These are phyloP conservation scores for Lacanobia wlatinum DNA, from an alignment of 2,888 invertebrate species.

Conservation along the genomic window DNA sequence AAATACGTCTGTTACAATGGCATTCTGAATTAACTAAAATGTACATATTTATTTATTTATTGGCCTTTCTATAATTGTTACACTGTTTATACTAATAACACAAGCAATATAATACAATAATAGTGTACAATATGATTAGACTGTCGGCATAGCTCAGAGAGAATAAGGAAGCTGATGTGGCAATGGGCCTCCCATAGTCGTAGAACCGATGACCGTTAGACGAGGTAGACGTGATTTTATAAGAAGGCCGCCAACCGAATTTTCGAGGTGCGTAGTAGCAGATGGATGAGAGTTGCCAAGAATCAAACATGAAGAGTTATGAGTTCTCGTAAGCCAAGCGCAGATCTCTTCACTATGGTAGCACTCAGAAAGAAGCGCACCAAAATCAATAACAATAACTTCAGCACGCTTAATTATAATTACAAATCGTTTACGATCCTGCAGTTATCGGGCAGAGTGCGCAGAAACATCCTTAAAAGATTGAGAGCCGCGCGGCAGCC, in stretches of 20 bases:
- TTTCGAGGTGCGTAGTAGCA: too few species aligned
- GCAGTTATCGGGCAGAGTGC: neutral
- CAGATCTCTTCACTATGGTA: neutral
- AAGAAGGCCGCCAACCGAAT: too few species aligned
- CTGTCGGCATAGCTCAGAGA: too few species aligned
- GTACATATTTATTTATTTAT: too few species aligned
- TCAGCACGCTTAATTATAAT: constrained; percentile 1
- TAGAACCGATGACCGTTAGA: neutral
- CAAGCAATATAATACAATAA: too few species aligned
- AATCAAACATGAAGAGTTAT: too few species aligned
- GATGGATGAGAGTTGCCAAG: neutral
- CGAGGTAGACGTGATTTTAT: neutral
- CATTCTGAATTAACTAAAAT: neutral
- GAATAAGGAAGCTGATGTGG: too few species aligned
- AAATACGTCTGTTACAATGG: neutral
- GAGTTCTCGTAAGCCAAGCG: neutral
- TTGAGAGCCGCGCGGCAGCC: neutral
- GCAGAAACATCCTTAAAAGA: neutral
- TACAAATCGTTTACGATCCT: constrained; percentile 12
- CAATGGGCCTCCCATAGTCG: too few species aligned
- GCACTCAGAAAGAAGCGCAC: neutral
- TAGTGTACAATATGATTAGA: too few species aligned
- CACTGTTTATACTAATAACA: too few species aligned
- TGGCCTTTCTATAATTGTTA: too few species aligned
- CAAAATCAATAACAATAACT: neutral